Conservation (phyloP, 2,113 vertebrate species). For the Ophiodon elongatus region DNA sequence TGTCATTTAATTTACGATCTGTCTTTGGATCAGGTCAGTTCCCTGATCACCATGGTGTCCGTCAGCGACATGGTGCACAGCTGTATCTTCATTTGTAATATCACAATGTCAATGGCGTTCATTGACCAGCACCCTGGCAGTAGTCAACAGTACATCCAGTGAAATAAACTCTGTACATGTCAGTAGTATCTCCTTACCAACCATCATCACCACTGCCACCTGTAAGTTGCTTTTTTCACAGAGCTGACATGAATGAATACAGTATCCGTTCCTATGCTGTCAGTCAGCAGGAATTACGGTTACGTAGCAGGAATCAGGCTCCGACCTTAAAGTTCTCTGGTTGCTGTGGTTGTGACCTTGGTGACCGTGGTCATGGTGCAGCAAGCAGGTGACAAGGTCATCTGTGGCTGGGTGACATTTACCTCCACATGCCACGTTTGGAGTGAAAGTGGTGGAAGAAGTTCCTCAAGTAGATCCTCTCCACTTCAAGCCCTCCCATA, state of each 20-base stretch:
- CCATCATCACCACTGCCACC: neutral
- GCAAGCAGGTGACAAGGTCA: slow-evolving; percentile 59
- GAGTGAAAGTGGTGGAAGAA: slow-evolving; percentile 96
- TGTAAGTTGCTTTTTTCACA: neutral
- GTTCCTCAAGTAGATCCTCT: slow-evolving; percentile 92
- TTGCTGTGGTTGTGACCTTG: slow-evolving; percentile 32
- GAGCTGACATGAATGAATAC: slow-evolving; percentile 4
- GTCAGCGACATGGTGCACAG: neutral
- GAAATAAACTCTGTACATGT: slow-evolving; percentile 45
- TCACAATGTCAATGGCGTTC: slow-evolving; percentile 1
- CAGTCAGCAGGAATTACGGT: slow-evolving; percentile 33
- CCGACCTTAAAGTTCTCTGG: slow-evolving; percentile 68
- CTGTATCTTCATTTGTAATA: slow-evolving; percentile 39
- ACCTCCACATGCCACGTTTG: slow-evolving; percentile 96
- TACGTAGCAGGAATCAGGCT: slow-evolving; percentile 5
- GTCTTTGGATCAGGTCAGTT: slow-evolving; percentile 32
- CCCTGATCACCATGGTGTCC: slow-evolving; percentile 10
- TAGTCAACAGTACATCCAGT: slow-evolving; percentile 55
- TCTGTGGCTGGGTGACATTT: slow-evolving; percentile 16
- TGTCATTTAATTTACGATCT: neutral
- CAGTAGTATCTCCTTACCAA: slow-evolving; percentile 56
- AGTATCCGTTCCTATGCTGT: neutral
- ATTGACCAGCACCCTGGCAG: slow-evolving; percentile 18
- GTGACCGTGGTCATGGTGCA: slow-evolving; percentile 57
- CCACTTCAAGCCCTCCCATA: slow-evolving; percentile 93